These are phyloP conservation scores for Hippoglossus stenolepis DNA, from an alignment of 2,113 vertebrate species.

Conservation along the genomic window DNA sequence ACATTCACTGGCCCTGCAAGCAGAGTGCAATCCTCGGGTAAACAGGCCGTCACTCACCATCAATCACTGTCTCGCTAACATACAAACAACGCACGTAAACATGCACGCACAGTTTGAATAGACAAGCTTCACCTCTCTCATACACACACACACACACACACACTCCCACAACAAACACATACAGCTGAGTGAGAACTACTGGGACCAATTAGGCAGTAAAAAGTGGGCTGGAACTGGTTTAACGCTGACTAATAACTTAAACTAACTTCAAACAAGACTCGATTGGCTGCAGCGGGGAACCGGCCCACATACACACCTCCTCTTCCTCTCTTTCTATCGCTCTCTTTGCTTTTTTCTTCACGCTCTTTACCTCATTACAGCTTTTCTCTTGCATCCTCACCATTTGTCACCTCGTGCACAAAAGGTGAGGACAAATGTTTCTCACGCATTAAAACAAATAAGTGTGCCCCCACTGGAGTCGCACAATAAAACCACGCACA, in stretches of 20 bases:
- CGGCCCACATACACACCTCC: constrained; percentile 16
- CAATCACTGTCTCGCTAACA: constrained; percentile 45
- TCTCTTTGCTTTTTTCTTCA: constrained; percentile 6
- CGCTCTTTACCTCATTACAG: constrained; percentile 9
- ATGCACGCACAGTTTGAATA: constrained; percentile 17
- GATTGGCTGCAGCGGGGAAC: constrained; percentile 15
- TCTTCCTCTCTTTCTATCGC: not conserved
- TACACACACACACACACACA: not conserved
- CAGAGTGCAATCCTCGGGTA: constrained; percentile 29
- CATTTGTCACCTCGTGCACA: constrained; percentile 1
- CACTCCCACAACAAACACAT: constrained; percentile 47
- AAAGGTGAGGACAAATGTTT: constrained; percentile 17
- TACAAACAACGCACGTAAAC: constrained; percentile 29
- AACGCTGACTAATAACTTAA: constrained; percentile 55
- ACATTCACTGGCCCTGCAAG: constrained; percentile 32
- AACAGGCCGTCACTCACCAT: constrained; percentile 45
- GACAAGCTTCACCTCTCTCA: constrained; percentile 22
- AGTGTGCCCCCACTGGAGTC: not conserved
- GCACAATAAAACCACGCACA: constrained; percentile 43
- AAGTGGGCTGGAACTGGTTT: constrained; percentile 56
- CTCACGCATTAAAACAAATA: not conserved
- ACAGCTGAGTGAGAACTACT: constrained; percentile 53
- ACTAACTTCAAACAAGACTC: constrained; percentile 31
- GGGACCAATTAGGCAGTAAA: constrained; percentile 71
- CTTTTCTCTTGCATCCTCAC: not conserved